Conservation (phyloP, 2,888 invertebrate species). For the Drosophila peninsularis region DNA sequence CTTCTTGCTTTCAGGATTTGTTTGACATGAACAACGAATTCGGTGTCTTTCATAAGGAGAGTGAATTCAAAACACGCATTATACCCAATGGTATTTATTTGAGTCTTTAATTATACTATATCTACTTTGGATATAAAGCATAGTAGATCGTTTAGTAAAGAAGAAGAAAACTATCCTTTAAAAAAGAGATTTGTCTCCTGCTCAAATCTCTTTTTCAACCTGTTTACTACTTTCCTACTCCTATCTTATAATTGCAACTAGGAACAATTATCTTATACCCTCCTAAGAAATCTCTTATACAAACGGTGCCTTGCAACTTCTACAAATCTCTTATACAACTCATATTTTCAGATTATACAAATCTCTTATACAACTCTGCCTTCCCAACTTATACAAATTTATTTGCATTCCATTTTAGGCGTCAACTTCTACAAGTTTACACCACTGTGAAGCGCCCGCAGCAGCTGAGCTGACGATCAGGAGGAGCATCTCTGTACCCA, state of each 20-base stretch:
- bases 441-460: conserved; percentile 41
- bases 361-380: not conserved
- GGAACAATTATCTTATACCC: too few relatives aligned
- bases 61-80: conserved; percentile 68
- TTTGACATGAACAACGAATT: conserved; percentile 44
- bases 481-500: not conserved
- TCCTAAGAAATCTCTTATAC: not conserved
- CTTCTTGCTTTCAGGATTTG: conserved; percentile 54
- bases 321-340: not conserved
- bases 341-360: too few relatives aligned
- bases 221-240: not conserved
- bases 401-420: conserved; percentile 45
- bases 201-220: not conserved
- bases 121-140: too few relatives aligned
- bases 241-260: not conserved
- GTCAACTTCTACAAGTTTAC: conserved; percentile 80
- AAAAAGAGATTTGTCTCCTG: too few relatives aligned
- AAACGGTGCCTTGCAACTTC: too few relatives aligned
- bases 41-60: conserved; percentile 19
- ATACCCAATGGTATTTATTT: conserved; percentile 72
- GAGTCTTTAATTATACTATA: not conserved
- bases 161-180: too few relatives aligned
- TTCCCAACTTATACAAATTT: not conserved
- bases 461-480: not conserved
- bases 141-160: too few relatives aligned